Evolutionary conservation across 2,797 vertebrate species (phyloP), one percentile per base, ranked within the genome.

Genomic region (Gorsachius magnificus): DNA sequence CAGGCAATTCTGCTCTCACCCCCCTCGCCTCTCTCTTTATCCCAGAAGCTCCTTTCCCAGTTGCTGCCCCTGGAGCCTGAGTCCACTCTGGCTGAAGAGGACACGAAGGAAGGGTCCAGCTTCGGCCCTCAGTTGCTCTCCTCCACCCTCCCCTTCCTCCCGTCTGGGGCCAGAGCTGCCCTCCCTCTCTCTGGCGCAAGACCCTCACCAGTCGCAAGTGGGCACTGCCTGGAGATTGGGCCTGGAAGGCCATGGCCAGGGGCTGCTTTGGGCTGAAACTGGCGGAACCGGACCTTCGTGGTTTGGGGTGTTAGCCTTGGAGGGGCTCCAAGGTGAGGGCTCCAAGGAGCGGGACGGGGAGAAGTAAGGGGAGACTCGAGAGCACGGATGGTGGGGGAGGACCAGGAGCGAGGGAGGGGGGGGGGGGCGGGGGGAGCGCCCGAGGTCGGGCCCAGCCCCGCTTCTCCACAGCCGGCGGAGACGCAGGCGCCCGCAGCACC

Each of bases 261-360:
- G 98, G 98, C 13, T 99, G 99, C 97, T 99, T 99, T 85, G 99
- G 99, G 51, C 97, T 99, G 84, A 99, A 99, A 97, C 96, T 99
- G 97, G 99, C 98, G 98, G 76, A 99, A 99, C 11, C 99, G 99
- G 61, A 98, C 98, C 71, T 98, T 99, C 98, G 99, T 19, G 99
- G 98, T 91, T 97, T 99, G 91, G 99, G 99, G 61, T 99, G 99
- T 97, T 99, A 99, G 97, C 97, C 87, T 92, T 71, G 82, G 36
- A 68, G 38, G n/a, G 43, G 8, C 12, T 21, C 22, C 4, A 5
- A 76, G 56, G 83, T 50, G 91, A 19, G 13, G 48, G 57, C 45
- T 65, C 5, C 0, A 35, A 26, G 18, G 22, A n/a, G 31, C 0
- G 1, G 29, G 50, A 31, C 36, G 45, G 43, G 53, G 48, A 45